Evolutionary conservation across 2,113 vertebrate genomes (phyloP), one percentile per base, ranked within the genome.

Genomic region (Rattus rattus): DNA sequence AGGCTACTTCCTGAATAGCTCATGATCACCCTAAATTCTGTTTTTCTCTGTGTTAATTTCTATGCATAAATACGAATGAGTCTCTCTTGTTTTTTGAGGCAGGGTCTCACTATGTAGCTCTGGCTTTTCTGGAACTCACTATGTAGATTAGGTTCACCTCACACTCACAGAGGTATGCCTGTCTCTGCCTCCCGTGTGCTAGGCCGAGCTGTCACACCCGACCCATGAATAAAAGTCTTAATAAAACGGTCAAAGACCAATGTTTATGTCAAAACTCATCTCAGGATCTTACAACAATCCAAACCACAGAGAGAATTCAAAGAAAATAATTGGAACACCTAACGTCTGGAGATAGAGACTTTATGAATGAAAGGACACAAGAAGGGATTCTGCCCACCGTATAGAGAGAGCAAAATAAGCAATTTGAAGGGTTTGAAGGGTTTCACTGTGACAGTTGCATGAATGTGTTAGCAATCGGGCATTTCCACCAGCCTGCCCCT

Each of bases 11-110:
- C 39, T 87, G 24, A 33, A 47, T 83, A 39, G 59, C 43, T 65
- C 33, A 84, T n/a, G 47, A 47, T 94, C 28, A 89, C 20, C 65
- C 87, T 65, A 88, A 89, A 70, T 84, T 80, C 72, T 88, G 22
- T 36, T 89, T 91, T 93, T 91, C 92, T 88, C 17, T 75, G 52
- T 43, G 17, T 87, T 90, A 14, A 13, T 81, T 81, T 94, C 65
- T 33, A 49, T 95, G 77, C 13, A 84, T 43, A 59, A 73, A 76
- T 76, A 36, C 72, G 19, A 90, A 56, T 22, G 77, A 36, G 7
- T 54, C 49, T 36, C 33, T 80, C 19, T 54, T 80, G 10, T 5
- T 47, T 80, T 56, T 56, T 36, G 4, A 80, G 77, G 17, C 33
- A n/a, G 17, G 52, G 77, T 56, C 33, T 80, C 33, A 56, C 19